Evolutionary conservation across 2,888 invertebrate genomes (phyloP).

Genomic region (Willowsia nigromaculata): DNA sequence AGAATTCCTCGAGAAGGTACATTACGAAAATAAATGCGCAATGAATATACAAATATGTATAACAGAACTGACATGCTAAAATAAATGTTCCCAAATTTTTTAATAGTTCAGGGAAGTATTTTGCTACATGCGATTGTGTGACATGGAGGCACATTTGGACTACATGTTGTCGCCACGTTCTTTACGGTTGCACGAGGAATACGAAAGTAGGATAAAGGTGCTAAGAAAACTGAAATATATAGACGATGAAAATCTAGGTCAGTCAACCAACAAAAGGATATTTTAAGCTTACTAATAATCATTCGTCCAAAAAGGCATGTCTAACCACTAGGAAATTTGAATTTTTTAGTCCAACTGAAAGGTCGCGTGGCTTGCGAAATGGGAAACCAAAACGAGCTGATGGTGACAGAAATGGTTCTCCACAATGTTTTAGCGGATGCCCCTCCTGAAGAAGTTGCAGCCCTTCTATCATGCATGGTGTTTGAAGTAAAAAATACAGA

Average conservation of each 20-base stretch:
- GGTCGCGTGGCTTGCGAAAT: conserved; percentile 93
- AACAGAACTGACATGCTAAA: no score
- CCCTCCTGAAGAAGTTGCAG: conserved; percentile 95
- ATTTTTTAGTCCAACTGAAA: conserved; percentile 86
- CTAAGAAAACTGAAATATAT: conserved; percentile 89
- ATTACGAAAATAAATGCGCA: no score
- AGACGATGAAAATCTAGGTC: conserved; percentile 86
- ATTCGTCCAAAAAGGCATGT: no score
- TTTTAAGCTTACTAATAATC: background rate
- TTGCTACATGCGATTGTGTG: conserved; percentile 80
- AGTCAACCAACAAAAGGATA: conserved; percentile 16
- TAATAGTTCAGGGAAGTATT: conserved; percentile 87
- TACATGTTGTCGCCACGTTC: conserved; percentile 91
- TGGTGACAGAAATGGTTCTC: conserved; percentile 94
- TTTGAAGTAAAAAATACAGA: conserved; percentile 90
- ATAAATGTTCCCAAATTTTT: background rate
- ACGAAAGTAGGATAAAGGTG: conserved; percentile 89
- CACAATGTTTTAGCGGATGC: conserved; percentile 93
- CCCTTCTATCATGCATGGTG: conserved; percentile 94
- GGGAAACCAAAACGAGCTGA: conserved; percentile 90
- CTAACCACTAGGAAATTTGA: no score
- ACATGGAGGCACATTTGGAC: conserved; percentile 87
- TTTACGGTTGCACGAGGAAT: conserved; percentile 93
- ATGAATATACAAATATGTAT: no score
- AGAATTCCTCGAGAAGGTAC: background rate